Percentiles rank a stretch among this genome's conserved stretches.
phyloP scores from a whole-genome alignment of 2,113 vertebrate genomes.

The Grammomys surdaster region DNA sequence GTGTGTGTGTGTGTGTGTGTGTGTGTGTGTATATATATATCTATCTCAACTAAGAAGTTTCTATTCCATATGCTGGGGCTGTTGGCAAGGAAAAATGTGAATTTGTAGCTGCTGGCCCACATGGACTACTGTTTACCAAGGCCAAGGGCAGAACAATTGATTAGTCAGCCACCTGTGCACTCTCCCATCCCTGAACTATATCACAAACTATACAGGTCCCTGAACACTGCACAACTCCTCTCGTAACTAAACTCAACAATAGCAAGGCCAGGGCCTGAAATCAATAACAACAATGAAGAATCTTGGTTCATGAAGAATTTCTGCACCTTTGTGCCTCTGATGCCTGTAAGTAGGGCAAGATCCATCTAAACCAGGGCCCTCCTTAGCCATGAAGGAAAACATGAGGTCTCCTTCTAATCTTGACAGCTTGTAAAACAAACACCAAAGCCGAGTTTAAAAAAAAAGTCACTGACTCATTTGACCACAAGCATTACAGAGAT shows the following conservation, averaged over 20 bases:
- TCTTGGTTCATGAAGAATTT: conserved; percentile 45
- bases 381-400: conserved; percentile 64
- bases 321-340: conserved; percentile 52
- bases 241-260: conserved; percentile 60
- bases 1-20: too few relatives aligned
- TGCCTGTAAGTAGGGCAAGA: conserved; percentile 44
- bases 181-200: conserved; percentile 36
- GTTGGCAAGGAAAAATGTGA: conserved; percentile 62
- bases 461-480: conserved; percentile 56
- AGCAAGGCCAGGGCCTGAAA: conserved; percentile 35
- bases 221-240: background rate
- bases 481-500: conserved; percentile 50
- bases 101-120: conserved; percentile 57
- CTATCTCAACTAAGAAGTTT: conserved; percentile 48
- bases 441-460: conserved; percentile 44
- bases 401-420: conserved; percentile 45
- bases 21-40: background rate
- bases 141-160: conserved; percentile 60
- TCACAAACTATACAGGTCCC: background rate
- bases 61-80: conserved; percentile 56
- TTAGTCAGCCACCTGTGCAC: conserved; percentile 64
- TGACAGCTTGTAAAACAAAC: conserved; percentile 72
- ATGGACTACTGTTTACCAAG: conserved; percentile 55
- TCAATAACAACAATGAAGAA: background rate
- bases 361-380: conserved; percentile 12